Evolutionary conservation across 2,888 invertebrate genomes (phyloP), one percentile per base, ranked within the genome.

Genomic region (Strigamia maritima): DNA sequence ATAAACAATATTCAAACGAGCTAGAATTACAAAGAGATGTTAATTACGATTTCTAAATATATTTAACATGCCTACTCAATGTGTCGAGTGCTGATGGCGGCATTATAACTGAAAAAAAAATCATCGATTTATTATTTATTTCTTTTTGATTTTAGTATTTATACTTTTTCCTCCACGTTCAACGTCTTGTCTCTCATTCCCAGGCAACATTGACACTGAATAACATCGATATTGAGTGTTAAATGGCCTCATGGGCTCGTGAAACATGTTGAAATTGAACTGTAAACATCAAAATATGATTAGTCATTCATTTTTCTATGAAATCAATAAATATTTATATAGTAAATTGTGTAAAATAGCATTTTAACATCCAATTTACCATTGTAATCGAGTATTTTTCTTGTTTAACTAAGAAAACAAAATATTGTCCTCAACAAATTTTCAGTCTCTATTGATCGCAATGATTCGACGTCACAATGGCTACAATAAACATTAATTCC

Each of bases 161-260:
- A 88, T 89, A 96, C 96, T 97, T 91, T 98, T 98, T 83, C 97
- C 97, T 83, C 98, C 97, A 84, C 93, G 90, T 88, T 98, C 97
- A 3, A 98, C 95, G 86, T 97, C 96, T 84, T 94, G 93, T 79
- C 97, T 89, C 84, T 97, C 97, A 85, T 94, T 94, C 77, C 95
- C 96, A 65, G 96, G 95, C 78, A 97, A 87, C 96, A 98, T 96
- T 12, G 95, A 95, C 0, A 97, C 95, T 0, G 97, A 97, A 87
- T 91, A 97, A 86, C 95, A 97, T 87, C 92, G 90, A 86, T 96
- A 98, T 74, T 92, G 92, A 44, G 84, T 84, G 76, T 84, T 84
- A 81, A 87, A 87, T 22, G 84, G 84, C 22, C 86, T 79, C 70
- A 81, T 90, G n/a, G 81, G 81, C 83, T 94, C 94, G 83, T 93